Base-by-base conservation (phyloP, 2,888 invertebrate species). In the Philhelius pedissequus region DNA sequence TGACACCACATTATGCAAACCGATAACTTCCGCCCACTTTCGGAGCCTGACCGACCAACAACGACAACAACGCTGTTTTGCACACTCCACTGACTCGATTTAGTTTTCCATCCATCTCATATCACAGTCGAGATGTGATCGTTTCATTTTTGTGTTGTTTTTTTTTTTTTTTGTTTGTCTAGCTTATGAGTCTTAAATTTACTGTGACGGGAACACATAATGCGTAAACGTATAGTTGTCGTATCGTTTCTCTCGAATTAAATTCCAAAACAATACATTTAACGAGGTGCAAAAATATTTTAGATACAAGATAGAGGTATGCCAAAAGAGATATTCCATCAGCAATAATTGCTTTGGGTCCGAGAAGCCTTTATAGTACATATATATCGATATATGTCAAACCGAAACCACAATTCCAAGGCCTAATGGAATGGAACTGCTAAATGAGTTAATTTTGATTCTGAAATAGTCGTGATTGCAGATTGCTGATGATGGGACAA, bases 151-250 rank as follows among this genome's bases (percentile, higher is more conserved):
- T 30, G 18, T 64, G n/a, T n/a, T n/a, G n/a, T 43, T n/a, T 45
- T 15, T 7, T 58, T n/a, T 62, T 22, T 11, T 58, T n/a, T 58
- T 58, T 30, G 22, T 32, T 15, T n/a, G n/a, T 75, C 79, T 6
- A 35, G 83, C 64, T 58, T 52, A 66, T 84, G 80, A 80, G 62
- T 62, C 68, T 71, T 62, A 84, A 84, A 84, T 84, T 84, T 71
- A 80, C 70, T 80, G 84, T 84, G 80, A 80, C 80, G 84, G 56
- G 40, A 60, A 68, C 84, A 35, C 75, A 71, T 64, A 54, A 52
- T 80, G 75, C 54, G 74, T 48, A 18, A 25, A 40, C 54, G 74
- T 48, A 18, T 38, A 40, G 38, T 60, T 32, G 58, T 40, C 35
- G 45, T 13, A 22, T 48, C 22, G 30, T 20, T 18, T 22, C 58